Percentiles rank a stretch among this genome's conserved stretches.
phyloP scores from a whole-genome alignment of 2,797 vertebrate genomes.

The Orientallactaga sibirica region DNA sequence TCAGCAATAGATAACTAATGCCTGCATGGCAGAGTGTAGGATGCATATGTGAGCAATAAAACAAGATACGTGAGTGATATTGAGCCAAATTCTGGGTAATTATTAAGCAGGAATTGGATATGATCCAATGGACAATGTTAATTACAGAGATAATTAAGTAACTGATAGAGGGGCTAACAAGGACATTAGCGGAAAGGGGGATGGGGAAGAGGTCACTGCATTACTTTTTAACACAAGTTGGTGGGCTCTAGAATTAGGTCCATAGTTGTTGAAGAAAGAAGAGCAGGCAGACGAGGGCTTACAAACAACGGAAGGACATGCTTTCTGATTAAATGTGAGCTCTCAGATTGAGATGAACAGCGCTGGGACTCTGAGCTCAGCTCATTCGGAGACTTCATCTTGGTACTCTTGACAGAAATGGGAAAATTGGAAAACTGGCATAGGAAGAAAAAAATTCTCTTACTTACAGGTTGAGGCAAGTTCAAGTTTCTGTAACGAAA shows the following conservation, averaged over 20 bases:
- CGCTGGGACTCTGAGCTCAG: background rate
- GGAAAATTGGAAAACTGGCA: background rate
- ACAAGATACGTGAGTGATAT: background rate
- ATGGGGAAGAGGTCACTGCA: background rate
- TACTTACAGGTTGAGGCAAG: constrained; percentile 29
- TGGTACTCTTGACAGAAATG: background rate
- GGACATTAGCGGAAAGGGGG: background rate
- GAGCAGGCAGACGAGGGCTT: background rate
- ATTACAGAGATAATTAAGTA: background rate
- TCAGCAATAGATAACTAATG: background rate
- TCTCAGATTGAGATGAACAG: background rate
- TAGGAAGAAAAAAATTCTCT: constrained; percentile 22
- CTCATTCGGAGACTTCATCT: background rate
- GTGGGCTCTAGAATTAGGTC: background rate
- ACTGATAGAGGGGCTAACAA: background rate
- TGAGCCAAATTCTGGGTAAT: background rate
- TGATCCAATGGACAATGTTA: background rate
- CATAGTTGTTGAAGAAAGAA: background rate
- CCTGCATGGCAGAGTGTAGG: background rate
- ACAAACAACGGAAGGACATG: background rate
- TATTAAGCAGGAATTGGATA: background rate
- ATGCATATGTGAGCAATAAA: background rate
- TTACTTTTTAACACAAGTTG: background rate
- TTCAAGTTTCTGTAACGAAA: constrained; percentile 49
- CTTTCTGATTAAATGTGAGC: background rate